Percentiles rank a stretch among this genome's conserved stretches.
Conservation (phyloP, 2,797 vertebrate genomes). For the Denticeps clupeoides region DNA sequence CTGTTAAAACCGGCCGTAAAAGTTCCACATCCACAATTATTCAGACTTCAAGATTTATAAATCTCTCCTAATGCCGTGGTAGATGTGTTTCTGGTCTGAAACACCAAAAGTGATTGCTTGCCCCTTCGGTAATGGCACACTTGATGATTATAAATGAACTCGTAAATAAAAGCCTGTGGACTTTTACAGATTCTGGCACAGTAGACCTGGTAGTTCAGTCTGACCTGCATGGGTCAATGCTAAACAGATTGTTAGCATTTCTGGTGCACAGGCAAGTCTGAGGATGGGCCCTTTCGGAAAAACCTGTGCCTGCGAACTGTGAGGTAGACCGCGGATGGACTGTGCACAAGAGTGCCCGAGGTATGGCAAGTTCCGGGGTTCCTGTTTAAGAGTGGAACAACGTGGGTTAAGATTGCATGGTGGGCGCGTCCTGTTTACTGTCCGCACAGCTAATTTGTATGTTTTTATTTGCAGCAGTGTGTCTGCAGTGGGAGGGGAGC, state of each 20-base stretch:
- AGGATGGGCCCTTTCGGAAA: slow-evolving; percentile 2
- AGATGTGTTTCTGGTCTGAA: slow-evolving; percentile 53
- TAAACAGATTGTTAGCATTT: slow-evolving; percentile 28
- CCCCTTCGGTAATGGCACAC: slow-evolving; percentile 41
- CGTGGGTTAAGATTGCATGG: slow-evolving; percentile 33
- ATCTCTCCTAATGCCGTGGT: slow-evolving; percentile 50
- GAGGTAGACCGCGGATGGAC: not conserved
- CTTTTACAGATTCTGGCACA: slow-evolving; percentile 47
- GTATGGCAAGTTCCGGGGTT: not conserved
- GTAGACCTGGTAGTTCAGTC: slow-evolving; percentile 30
- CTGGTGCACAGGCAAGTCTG: slow-evolving; percentile 11
- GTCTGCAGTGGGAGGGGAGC: slow-evolving; percentile 42
- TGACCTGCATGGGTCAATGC: slow-evolving; percentile 35
- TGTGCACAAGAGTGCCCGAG: not conserved
- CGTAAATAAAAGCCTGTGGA: slow-evolving; percentile 40
- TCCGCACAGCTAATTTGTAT: slow-evolving; percentile 49
- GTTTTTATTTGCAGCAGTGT: slow-evolving; percentile 53
- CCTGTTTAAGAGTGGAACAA: not conserved
- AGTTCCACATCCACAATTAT: slow-evolving; percentile 56
- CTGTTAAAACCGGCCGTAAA: slow-evolving; percentile 54
- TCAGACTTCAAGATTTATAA: slow-evolving; percentile 55
- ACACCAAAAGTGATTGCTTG: slow-evolving; percentile 41
- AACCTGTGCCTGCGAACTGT: not conserved
- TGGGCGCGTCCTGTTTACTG: slow-evolving; percentile 48
- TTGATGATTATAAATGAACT: slow-evolving; percentile 52